These are phyloP conservation scores for Hartigia nigra DNA, from an alignment of 2,888 invertebrate genomes.

Conservation along the genomic window DNA sequence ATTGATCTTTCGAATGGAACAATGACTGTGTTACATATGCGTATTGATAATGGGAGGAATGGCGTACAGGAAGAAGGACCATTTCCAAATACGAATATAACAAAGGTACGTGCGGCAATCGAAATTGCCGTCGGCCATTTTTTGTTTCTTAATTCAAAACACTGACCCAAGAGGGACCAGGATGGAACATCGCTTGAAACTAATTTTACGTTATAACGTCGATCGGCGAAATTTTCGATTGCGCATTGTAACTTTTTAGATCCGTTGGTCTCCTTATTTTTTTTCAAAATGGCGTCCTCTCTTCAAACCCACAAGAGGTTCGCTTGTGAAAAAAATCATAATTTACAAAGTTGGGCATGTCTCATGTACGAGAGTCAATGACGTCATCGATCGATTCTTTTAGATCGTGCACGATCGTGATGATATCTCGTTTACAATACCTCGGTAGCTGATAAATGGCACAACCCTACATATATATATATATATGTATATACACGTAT, in stretches of 20 bases:
- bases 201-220: not conserved
- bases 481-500: conserved; percentile 45
- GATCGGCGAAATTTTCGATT: not conserved
- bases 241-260: not conserved
- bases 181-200: not conserved
- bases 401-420: not conserved
- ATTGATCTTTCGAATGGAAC: not conserved
- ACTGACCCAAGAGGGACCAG: not conserved
- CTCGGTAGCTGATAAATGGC: conserved; percentile 41
- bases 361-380: not conserved
- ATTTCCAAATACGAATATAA: not conserved
- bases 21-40: not conserved
- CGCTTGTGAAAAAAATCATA: not conserved
- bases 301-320: not conserved
- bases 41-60: not conserved
- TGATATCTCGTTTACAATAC: conserved; percentile 7
- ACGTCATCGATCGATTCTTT: not conserved
- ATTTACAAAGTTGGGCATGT: not conserved
- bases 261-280: not conserved
- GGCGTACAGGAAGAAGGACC: not conserved
- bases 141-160: not conserved
- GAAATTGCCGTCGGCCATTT: not conserved
- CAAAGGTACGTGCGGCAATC: not conserved
- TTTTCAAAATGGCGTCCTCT: not conserved
- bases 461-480: conserved; percentile 57